A percentile compares a stretch with the other conserved stretches of the same genome.
Evolutionary conservation across 2,113 vertebrate species (phyloP).

Genomic region (Rhinopomastus cyanomelas): DNA sequence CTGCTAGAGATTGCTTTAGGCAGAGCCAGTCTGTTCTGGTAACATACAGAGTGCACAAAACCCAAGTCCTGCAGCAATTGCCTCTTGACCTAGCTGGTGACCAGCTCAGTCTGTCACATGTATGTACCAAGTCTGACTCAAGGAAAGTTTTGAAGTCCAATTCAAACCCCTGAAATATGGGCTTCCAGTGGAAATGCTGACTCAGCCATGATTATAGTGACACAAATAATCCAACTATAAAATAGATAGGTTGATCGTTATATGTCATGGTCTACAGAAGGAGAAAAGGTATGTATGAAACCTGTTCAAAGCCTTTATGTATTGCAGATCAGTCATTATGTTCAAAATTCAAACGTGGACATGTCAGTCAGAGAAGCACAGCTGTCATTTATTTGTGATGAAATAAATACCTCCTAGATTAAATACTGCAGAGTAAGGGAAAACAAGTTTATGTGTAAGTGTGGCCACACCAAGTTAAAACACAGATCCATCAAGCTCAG

Average conservation of each 20-base stretch:
- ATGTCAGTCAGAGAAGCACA: background rate
- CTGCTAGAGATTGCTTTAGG: background rate
- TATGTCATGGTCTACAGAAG: conserved; percentile 25
- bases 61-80: conserved; percentile 10
- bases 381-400: conserved; percentile 29
- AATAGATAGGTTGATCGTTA: conserved; percentile 56
- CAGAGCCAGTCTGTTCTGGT: background rate
- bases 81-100: conserved; percentile 45
- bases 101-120: background rate
- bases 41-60: background rate
- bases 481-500: background rate
- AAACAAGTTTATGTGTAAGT: background rate
- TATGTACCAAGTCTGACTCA: conserved; percentile 65
- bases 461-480: background rate
- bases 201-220: conserved; percentile 38
- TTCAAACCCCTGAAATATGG: conserved; percentile 63
- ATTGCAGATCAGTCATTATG: conserved; percentile 65
- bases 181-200: conserved; percentile 73
- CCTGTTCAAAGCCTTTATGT: conserved; percentile 48
- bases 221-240: conserved; percentile 68
- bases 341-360: conserved; percentile 39
- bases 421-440: background rate
- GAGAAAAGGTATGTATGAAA: conserved; percentile 47
- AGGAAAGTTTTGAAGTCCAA: conserved; percentile 67
- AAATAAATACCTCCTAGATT: conserved; percentile 26